Evolutionary conservation across 2,888 invertebrate genomes (phyloP), one percentile per base, ranked within the genome.

Genomic region (Artemia sp.): DNA sequence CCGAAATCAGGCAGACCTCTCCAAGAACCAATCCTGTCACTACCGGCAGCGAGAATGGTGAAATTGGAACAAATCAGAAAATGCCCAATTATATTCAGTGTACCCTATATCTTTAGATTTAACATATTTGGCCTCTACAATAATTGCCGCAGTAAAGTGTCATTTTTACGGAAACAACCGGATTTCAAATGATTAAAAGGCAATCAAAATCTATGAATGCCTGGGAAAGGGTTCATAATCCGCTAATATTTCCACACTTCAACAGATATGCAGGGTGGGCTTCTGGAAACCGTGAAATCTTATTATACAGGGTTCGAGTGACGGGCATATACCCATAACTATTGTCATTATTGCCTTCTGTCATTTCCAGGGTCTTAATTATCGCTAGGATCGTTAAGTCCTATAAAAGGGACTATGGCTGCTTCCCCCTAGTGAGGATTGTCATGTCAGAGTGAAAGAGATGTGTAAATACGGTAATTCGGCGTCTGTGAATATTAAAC

Each of bases 361-460:
- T 58, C 64, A 58, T n/a, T 58, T 58, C 10, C n/a, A 24, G 64
- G 64, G 64, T 58, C 64, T 58, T 58, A 58, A 58, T 58, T 58
- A 58, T 58, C 64, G 64, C 14, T 58, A 9, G 14, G n/a, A 24
- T 58, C 64, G 64, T 58, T 58, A 58, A 58, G 64, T n/a, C 64
- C 64, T 24, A 58, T 58, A 58, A 58, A 38, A 58, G 64, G 64
- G 64, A 58, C 64, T 19, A 58, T 58, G 64, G 64, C 24, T 58
- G 64, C 38, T 58, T 9, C 64, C 64, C 64, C 64, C 64, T 11
- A 58, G 64, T 58, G 64, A 8, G 64, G 64, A 24, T n/a, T 58
- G 64, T 10, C 64, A 58, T 58, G 64, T 58, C 24, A 58, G 24
- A 58, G 64, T 58, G 64, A 58, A 58, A 58, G 24, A 58, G 64